These are phyloP conservation scores for Iselma pallidipennis DNA, from an alignment of 2,888 invertebrate genomes.

Conservation along the genomic window DNA sequence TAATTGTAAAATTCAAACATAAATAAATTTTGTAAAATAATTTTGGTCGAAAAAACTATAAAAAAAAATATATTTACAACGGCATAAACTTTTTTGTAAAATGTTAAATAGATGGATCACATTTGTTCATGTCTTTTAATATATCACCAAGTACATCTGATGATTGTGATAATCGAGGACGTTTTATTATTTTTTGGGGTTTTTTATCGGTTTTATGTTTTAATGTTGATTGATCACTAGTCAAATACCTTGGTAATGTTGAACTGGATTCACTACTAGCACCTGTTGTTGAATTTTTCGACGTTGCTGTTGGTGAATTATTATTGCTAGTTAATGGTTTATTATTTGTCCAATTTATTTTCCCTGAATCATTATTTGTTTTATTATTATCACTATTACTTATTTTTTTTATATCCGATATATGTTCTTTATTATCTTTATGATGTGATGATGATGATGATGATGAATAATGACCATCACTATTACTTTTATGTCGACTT, in stretches of 20 bases:
- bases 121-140: conserved; percentile 52
- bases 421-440: conserved; percentile 30
- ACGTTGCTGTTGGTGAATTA: conserved; percentile 3
- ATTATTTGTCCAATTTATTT: conserved; percentile 5
- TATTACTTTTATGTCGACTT: conserved; percentile 33
- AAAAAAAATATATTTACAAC: neutral
- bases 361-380: conserved; percentile 7
- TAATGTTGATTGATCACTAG: conserved; percentile 26
- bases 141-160: conserved; percentile 54
- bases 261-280: conserved; percentile 18
- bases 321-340: conserved; percentile 11
- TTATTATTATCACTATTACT: neutral
- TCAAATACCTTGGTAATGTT: conserved; percentile 13
- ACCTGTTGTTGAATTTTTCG: conserved; percentile 2
- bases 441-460: conserved; percentile 26
- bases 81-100: neutral
- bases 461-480: conserved; percentile 28
- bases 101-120: conserved; percentile 49
- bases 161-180: conserved; percentile 43
- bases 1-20: too few relatives aligned
- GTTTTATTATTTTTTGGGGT: conserved; percentile 42
- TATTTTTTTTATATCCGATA: conserved; percentile 13
- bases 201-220: conserved; percentile 41
- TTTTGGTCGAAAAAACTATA: neutral
- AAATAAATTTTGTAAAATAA: neutral